Evolutionary conservation across 2,888 invertebrate species (phyloP), one percentile per base, ranked within the genome.

Genomic region (Eupithecia centaureata): DNA sequence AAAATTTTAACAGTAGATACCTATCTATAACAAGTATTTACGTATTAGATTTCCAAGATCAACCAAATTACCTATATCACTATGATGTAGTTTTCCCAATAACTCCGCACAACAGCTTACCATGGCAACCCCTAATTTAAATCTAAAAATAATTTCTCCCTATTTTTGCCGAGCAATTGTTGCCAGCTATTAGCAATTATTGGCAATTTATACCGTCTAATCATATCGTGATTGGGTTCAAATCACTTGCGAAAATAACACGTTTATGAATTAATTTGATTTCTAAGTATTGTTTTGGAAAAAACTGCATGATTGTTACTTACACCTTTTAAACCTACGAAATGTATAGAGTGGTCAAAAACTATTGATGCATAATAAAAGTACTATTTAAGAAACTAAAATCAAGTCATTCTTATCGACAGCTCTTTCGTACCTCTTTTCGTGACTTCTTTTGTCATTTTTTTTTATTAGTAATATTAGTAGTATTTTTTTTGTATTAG

Each of bases 171-270:
- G 64, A 79, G 76, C 77, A 74, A 74, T 74, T 78, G 64, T 70
- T 64, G 61, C 59, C 65, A 65, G 57, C 73, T 68, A 73, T 81
- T 75, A 77, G 65, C 62, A 68, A 68, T 71, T 74, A 73, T 71
- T 68, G 56, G 72, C 72, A 75, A 73, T 75, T 73, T 71, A 75
- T 70, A 76, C 66, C 63, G 66, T 71, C 79, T 77, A 83, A 82
- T 83, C 81, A 79, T 71, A 52, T 25, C 61, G 61, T 83, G 81
- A 83, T 80, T 78, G 79, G 70, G 5, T 52, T 73, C 75, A 73
- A 82, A 84, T 83, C 78, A 80, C 10, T 47, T 76, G 73, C 72
- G 70, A 32, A 84, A 83, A 83, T 83, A 80, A 73, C 78, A 74
- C 61, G 70, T 68, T 71, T 30, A 60, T 18, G 64, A 78, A 77